phyloP scores from a whole-genome alignment of 2,113 vertebrate genomes.

The Callocephalon fimbriatum region DNA sequence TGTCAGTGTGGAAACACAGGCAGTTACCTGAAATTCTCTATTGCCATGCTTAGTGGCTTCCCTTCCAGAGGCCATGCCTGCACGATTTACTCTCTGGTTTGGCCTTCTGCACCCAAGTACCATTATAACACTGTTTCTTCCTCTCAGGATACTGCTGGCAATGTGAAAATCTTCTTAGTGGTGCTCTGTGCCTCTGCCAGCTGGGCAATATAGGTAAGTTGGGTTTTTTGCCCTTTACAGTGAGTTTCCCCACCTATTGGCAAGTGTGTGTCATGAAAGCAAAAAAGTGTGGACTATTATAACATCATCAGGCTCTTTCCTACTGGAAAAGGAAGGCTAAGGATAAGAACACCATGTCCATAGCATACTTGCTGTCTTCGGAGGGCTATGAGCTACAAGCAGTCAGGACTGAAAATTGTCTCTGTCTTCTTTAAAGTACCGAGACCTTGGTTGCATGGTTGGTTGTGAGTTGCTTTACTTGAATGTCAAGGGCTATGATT shows the following conservation, averaged over 20 bases:
- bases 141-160: background rate
- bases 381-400: background rate
- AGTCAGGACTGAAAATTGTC: background rate
- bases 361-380: background rate
- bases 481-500: slow-evolving; percentile 22
- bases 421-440: background rate
- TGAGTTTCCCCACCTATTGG: background rate
- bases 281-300: background rate
- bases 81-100: background rate
- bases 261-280: background rate
- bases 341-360: background rate
- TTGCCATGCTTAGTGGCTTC: rapidly evolving
- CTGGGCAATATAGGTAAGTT: background rate
- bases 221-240: background rate
- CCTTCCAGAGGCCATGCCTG: background rate
- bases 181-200: background rate
- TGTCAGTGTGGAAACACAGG: background rate
- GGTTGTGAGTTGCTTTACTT: background rate
- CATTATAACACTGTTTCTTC: background rate
- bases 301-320: background rate
- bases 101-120: background rate
- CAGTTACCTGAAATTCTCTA: background rate
- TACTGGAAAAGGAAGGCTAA: background rate
- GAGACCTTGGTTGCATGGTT: background rate
- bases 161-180: background rate